These are phyloP conservation scores for Corythornis leucogaster DNA, from an alignment of 2,797 vertebrate species.

Conservation along the genomic window DNA sequence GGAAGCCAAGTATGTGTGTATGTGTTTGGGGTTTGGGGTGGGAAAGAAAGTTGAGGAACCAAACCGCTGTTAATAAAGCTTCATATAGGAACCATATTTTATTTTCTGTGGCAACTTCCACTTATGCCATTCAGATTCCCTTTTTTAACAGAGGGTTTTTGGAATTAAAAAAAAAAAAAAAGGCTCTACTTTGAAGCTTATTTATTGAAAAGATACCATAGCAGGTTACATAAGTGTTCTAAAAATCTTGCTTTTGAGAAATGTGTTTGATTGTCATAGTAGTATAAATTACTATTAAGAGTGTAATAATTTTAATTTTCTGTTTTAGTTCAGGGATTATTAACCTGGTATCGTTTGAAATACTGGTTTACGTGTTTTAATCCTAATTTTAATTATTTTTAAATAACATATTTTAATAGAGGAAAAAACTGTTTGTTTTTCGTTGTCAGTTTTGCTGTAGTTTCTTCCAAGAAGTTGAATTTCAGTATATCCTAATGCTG, in stretches of 20 bases:
- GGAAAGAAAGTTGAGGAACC: neutral
- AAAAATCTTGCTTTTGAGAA: neutral
- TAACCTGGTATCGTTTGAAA: neutral
- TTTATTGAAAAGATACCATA: neutral
- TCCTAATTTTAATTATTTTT: neutral
- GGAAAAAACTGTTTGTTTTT: neutral
- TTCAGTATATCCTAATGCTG: neutral
- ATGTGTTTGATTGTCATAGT: neutral
- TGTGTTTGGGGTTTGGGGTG: neutral
- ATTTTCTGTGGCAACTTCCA: neutral
- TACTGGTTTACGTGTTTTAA: neutral
- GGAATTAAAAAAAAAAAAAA: neutral
- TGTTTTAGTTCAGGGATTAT: neutral
- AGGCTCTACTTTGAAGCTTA: neutral
- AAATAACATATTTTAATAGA: neutral
- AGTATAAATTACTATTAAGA: neutral
- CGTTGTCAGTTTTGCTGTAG: neutral
- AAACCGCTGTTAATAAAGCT: neutral
- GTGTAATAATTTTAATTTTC: neutral
- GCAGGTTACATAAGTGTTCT: neutral
- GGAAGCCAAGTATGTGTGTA: neutral
- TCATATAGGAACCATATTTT: neutral
- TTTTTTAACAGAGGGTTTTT: neutral
- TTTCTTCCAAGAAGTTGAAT: neutral
- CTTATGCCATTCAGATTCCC: neutral